Conservation (phyloP, 1,140 invertebrate genomes). For the Lasioglossum baleicum region DNA sequence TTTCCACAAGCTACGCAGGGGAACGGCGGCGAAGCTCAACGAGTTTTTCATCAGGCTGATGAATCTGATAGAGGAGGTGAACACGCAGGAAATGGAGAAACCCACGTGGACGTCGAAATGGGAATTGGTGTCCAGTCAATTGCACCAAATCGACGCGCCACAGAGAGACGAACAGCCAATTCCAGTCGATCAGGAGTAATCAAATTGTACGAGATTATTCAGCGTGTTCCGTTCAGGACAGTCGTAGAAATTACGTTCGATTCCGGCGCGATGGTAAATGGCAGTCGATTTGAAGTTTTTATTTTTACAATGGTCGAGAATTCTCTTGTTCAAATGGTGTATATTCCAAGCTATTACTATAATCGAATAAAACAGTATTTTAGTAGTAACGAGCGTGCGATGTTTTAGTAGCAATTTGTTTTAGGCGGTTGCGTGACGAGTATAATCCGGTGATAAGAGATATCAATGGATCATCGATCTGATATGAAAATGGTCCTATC, state of each 20-base stretch:
- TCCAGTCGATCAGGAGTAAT: not conserved
- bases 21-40: conserved; percentile 78
- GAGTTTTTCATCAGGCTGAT: conserved; percentile 77
- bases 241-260: not conserved
- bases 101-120: conserved; percentile 67
- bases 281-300: conserved; percentile 22
- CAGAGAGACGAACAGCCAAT: not conserved
- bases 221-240: not conserved
- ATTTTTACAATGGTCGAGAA: conserved; percentile 45
- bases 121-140: conserved; percentile 54
- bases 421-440: not conserved
- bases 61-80: conserved; percentile 74
- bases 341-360: conserved; percentile 6
- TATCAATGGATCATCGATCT: no score
- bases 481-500: no score
- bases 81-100: conserved; percentile 69
- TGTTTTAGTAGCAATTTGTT: not conserved
- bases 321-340: not conserved
- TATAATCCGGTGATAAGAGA: no score
- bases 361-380: conserved; percentile 46
- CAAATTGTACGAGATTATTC: not conserved
- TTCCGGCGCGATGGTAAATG: not conserved
- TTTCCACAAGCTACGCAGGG: conserved; percentile 79
- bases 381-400: conserved; percentile 23
- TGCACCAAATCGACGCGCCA: conserved; percentile 28